Conservation (phyloP, 2,888 invertebrate genomes). For the Horisme vitalbata region DNA sequence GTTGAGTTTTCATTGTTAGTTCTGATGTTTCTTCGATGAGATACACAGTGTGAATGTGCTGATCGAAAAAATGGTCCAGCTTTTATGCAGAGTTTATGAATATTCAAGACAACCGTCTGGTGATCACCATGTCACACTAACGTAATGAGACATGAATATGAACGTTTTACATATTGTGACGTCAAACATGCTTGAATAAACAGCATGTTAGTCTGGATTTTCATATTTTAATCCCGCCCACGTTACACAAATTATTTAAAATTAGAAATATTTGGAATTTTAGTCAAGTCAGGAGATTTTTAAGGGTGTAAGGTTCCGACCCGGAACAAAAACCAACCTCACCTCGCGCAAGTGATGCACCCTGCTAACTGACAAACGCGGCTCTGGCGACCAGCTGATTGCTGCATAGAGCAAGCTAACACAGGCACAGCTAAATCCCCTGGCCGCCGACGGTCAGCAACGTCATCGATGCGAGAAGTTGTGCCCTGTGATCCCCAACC, state of each 20-base stretch:
- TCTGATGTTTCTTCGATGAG: conserved; percentile 13
- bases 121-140: conserved; percentile 26
- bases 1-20: conserved; percentile 20
- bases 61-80: not conserved
- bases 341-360: no score
- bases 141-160: conserved; percentile 27
- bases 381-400: no score
- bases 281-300: no score
- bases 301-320: no score
- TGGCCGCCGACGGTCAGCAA: no score
- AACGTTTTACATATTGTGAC: conserved; percentile 18
- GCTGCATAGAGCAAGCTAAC: no score
- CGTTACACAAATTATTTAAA: not conserved
- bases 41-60: conserved; percentile 16
- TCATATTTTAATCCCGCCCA: not conserved
- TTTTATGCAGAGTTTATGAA: conserved; percentile 27
- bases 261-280: no score
- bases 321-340: no score
- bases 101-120: conserved; percentile 23
- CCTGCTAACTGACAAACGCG: no score
- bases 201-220: conserved; percentile 6
- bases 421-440: no score
- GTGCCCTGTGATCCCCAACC: no score
- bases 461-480: no score
- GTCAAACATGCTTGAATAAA: conserved; percentile 21